These are phyloP conservation scores for Bactericera cockerelli DNA, from an alignment of 1,140 invertebrate species.

Conservation along the genomic window DNA sequence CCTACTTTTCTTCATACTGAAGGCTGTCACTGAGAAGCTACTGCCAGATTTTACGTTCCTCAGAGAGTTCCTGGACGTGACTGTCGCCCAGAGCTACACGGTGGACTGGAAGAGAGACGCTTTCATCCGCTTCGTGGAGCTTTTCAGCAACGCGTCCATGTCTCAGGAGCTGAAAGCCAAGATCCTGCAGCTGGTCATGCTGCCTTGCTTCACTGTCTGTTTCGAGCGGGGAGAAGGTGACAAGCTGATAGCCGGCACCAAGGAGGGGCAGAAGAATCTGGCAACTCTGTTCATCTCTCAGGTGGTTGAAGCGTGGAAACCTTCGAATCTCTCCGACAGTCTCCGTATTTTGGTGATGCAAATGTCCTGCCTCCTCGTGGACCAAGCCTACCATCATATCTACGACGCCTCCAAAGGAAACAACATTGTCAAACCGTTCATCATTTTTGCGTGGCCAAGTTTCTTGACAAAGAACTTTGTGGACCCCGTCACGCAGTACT, in stretches of 20 bases:
- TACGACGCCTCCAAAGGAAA: constrained; percentile 77
- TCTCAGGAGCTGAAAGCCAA: constrained; percentile 80
- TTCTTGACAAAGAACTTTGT: constrained; percentile 85
- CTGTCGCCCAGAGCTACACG: constrained; percentile 80
- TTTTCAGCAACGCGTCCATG: constrained; percentile 60
- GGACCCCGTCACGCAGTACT: constrained; percentile 90
- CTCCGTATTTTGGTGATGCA: constrained; percentile 87
- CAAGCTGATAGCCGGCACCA: constrained; percentile 70
- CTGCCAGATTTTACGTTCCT: constrained; percentile 85
- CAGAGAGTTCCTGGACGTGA: constrained; percentile 83
- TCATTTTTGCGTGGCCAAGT: constrained; percentile 99
- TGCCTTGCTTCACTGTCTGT: constrained; percentile 83
- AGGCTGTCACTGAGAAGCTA: constrained; percentile 73
- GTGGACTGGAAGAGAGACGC: constrained; percentile 89
- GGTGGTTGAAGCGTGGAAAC: background rate
- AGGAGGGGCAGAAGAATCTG: constrained; percentile 85
- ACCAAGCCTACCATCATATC: constrained; percentile 92
- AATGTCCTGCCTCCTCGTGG: constrained; percentile 85
- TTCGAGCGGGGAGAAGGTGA: constrained; percentile 86
- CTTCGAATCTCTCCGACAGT: constrained; percentile 38
- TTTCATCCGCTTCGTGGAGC: constrained; percentile 89
- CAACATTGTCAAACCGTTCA: constrained; percentile 53
- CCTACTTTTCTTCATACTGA: constrained; percentile 76
- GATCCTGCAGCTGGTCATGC: constrained; percentile 83
- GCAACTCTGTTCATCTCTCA: constrained; percentile 69